Evolutionary conservation across 2,113 vertebrate species (phyloP), one percentile per base, ranked within the genome.

Genomic region (Cyphomyrus discorhynchus): DNA sequence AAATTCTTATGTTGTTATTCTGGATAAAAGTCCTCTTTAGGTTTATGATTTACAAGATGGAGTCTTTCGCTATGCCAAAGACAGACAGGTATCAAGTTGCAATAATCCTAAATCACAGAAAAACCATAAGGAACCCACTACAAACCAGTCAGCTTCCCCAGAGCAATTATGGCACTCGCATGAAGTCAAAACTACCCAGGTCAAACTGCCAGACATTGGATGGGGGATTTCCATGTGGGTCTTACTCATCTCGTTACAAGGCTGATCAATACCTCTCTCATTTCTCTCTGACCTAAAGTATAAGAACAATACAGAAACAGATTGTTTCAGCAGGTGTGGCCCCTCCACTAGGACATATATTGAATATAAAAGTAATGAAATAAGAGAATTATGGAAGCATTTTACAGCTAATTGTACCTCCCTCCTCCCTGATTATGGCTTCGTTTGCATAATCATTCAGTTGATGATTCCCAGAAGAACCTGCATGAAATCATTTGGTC

Each of bases 401-500:
- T 89, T 85, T 85, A 47, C 39, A 7, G 35, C 89, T 89, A 85
- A 89, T 89, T 80, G 10, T n/a, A 42, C 11, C 35, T 62, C 53
- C 52, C 52, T 45, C 80, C 42, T 46, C 45, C 77, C 89, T 84
- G 42, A 84, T 89, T 89, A 89, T 62, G 13, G 11, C 80, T 13
- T 27, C 2, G 62, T 89, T 89, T 85, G 89, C 89, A 84, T 89
- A 89, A 62, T 83, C 39, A 56, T 58, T 82, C n/a, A 15, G 49
- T 50, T 82, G 50, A 80, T n/a, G n/a, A 53, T 84, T 58, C 53
- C 80, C 77, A 42, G 77, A 80, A 88, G 88, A 80, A 47, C 19
- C 52, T 17, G 39, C 19, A 24, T 82, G 52, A 35, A 89, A 27
- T 52, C 50, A 10, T 82, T 35, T 10, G 19, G 39, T 58, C 88